Base-by-base conservation (phyloP, 2,888 invertebrate genomes). In the Epinotia bilunana region DNA sequence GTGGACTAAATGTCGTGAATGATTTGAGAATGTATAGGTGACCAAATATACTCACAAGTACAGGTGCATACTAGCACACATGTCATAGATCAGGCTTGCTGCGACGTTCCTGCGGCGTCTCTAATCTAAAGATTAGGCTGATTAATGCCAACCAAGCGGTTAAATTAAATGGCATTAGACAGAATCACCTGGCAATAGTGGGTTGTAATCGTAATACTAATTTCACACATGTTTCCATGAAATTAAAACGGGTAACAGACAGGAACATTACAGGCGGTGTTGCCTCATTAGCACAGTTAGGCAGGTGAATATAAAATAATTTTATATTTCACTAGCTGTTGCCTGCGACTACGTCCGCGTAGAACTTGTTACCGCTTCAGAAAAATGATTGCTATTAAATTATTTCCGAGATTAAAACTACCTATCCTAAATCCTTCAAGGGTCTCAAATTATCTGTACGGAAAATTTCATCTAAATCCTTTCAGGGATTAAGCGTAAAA, bases 51-150 rank as follows among this genome's bases (percentile, higher is more conserved):
- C n/a, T n/a, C n/a, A n/a, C 53, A 55, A n/a, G 57, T 58, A 55
- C 39, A 53, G 23, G 20, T 43, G 43, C 23, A 43, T 46, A 23
- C 16, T 7, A 20, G 46, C n/a, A 67, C 28, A 62, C 20, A 49
- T 49, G 63, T 58, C 74, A 70, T 74, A 74, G 74, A 69, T 74
- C 70, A 74, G 64, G 64, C 74, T 64, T 49, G 62, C 6, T 18
- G 68, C 63, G 63, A 63, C 69, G 58, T 43, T 62, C 23, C 58
- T 65, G 72, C 33, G 68, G 74, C 39, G 58, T 49, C 23, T 58
- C 64, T 74, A 70, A 74, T 58, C 74, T 63, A 49, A 46, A 70
- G 74, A 74, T 74, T 74, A 74, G 18, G 64, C 49, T 70, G 64
- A 70, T 70, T 74, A 74, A 74, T 70, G 69, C 12, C 23, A 63